phyloP scores from a whole-genome alignment of 2,888 invertebrate genomes.

The Halocaridina rubra region DNA sequence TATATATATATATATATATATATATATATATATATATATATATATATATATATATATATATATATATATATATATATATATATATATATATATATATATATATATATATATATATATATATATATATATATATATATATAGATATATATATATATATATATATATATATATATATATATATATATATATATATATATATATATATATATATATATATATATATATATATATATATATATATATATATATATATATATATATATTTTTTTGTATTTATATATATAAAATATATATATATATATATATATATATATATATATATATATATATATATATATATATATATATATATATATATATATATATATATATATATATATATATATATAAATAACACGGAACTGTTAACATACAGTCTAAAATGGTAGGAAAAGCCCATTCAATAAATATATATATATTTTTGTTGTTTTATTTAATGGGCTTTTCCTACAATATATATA shows the following conservation, averaged over 20 bases:
- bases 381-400: background rate
- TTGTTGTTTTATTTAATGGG: background rate
- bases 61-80: background rate
- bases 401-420: too few species aligned
- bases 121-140: background rate
- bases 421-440: too few species aligned
- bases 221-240: background rate
- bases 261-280: background rate
- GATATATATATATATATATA: background rate
- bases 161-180: conserved; percentile 6
- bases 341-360: background rate
- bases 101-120: conserved; percentile 1
- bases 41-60: background rate
- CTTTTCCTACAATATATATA: background rate
- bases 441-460: too few species aligned
- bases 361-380: background rate
- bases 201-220: background rate
- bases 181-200: background rate
- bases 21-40: background rate
- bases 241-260: background rate
- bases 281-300: background rate
- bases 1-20: background rate
- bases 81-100: conserved; percentile 2
- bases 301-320: background rate
- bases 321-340: background rate